Conservation (phyloP, 2,113 vertebrate species). For the Panthera tigris region DNA sequence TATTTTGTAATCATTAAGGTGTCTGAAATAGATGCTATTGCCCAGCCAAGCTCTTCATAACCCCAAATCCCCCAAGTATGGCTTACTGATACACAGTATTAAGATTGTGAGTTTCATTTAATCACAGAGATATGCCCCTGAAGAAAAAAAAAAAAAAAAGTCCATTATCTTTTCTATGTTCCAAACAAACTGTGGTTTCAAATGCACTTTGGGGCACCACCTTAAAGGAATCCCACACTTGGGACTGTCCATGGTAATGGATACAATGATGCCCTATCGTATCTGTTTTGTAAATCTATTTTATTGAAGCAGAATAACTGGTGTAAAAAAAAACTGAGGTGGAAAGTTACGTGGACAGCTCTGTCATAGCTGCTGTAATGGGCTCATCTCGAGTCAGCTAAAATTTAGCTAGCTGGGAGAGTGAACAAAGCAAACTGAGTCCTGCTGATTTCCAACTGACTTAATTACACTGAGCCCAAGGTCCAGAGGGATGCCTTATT, state of each 20-base stretch:
- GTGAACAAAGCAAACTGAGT: constrained; percentile 15
- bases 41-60: neutral
- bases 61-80: neutral
- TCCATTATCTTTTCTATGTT: neutral
- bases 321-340: neutral
- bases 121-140: neutral
- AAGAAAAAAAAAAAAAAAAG: neutral
- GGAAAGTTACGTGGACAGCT: neutral
- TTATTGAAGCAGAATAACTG: constrained; percentile 10
- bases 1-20: neutral
- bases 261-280: neutral
- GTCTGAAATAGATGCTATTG: neutral
- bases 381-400: constrained; percentile 3
- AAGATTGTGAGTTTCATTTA: neutral
- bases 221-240: neutral
- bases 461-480: constrained; percentile 15
- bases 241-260: too few relatives aligned
- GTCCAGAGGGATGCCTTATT: neutral
- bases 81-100: neutral
- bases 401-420: neutral
- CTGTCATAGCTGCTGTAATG: neutral
- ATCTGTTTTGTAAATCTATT: neutral
- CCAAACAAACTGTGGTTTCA: constrained; percentile 20
- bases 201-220: neutral
- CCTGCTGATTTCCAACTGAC: constrained; percentile 30